Evolutionary conservation across 2,888 invertebrate species (phyloP).

Genomic region (Drosophila peninsularis): DNA sequence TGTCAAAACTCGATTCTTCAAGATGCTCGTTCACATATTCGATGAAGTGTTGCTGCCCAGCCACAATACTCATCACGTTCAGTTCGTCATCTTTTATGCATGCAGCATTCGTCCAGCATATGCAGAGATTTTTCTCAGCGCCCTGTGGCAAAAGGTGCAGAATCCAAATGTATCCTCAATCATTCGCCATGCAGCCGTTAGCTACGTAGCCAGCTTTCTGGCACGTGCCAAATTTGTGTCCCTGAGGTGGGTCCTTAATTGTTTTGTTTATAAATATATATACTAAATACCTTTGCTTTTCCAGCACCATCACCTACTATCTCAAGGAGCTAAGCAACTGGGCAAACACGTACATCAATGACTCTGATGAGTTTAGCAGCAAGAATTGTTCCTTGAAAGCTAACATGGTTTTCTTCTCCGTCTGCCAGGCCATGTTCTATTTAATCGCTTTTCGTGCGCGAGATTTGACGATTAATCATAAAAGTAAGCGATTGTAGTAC

Average conservation of each 20-base stretch:
- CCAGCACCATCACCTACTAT: conserved; percentile 88
- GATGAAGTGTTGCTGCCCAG: conserved; percentile 93
- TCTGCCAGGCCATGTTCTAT: conserved; percentile 97
- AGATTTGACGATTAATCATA: conserved; percentile 90
- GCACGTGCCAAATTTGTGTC: conserved; percentile 89
- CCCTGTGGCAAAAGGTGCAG: conserved; percentile 90
- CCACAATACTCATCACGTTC: conserved; percentile 92
- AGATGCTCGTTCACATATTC: conserved; percentile 89
- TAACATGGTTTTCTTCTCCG: conserved; percentile 95
- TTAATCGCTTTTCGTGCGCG: conserved; percentile 95
- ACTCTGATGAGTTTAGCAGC: conserved; percentile 79
- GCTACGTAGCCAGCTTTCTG: conserved; percentile 90
- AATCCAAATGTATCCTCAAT: conserved; percentile 88
- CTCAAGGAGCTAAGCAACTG: conserved; percentile 91
- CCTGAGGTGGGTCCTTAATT: conserved; percentile 85
- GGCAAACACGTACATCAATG: conserved; percentile 92
- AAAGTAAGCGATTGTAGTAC: conserved; percentile 87
- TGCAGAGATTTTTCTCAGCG: conserved; percentile 88
- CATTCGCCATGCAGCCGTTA: conserved; percentile 89
- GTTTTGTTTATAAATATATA: not conserved
- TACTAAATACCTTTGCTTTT: conserved; percentile 64
- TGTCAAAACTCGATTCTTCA: conserved; percentile 86
- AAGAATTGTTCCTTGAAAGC: conserved; percentile 87
- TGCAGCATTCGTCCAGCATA: conserved; percentile 87
- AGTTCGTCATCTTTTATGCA: conserved; percentile 91